These are phyloP conservation scores for Hemistola chrysoprasaria DNA, from an alignment of 2,888 invertebrate genomes.

Conservation along the genomic window DNA sequence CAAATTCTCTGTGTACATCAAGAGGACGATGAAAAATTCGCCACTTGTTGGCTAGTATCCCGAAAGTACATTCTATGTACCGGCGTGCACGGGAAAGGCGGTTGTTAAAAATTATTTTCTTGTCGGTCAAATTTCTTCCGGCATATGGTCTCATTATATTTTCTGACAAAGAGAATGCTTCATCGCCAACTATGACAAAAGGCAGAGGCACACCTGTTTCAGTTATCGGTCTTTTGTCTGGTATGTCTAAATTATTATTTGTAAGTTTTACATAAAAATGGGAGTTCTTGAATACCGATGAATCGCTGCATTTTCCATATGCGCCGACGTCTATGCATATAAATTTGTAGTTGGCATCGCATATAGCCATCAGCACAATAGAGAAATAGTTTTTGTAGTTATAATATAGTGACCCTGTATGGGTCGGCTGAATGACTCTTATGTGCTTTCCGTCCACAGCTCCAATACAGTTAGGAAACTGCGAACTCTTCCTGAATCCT, in stretches of 20 bases:
- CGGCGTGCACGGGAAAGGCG: not conserved
- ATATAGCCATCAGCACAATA: not conserved
- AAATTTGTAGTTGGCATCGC: not conserved
- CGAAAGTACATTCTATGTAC: not conserved
- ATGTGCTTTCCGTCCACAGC: slow-evolving; percentile 1
- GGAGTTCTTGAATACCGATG: not conserved
- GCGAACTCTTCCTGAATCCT: not conserved
- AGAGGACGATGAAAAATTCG: not conserved
- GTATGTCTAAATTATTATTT: not conserved
- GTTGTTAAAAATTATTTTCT: not conserved
- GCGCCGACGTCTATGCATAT: not conserved
- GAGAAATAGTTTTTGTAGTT: not conserved
- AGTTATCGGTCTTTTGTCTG: not conserved
- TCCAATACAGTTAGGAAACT: slow-evolving; percentile 1
- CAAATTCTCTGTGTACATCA: not conserved
- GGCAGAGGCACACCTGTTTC: not conserved
- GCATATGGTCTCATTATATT: not conserved
- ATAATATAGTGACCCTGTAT: not conserved
- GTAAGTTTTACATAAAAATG: not conserved
- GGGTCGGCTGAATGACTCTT: not conserved
- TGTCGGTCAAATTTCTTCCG: not conserved
- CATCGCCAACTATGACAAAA: not conserved
- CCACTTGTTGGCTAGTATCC: not conserved
- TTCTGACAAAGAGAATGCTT: not conserved
- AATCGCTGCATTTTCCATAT: not conserved